Evolutionary conservation across 2,888 invertebrate genomes (phyloP).

Genomic region (Parasteatoda lunata): DNA sequence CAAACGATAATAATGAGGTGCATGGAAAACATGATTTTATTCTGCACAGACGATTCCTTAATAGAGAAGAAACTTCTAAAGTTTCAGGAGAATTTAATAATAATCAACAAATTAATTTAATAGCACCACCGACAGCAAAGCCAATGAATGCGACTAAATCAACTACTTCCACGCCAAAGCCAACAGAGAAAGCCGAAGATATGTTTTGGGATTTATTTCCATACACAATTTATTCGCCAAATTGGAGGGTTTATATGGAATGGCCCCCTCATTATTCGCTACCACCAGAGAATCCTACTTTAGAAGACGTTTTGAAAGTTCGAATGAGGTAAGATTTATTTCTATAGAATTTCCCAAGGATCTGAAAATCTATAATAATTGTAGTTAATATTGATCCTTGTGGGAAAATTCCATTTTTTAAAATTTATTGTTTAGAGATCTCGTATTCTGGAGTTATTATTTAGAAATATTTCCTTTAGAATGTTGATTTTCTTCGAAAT

Average conservation of each 20-base stretch:
- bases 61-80: conserved; percentile 54
- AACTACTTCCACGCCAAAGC: background rate
- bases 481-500: too few species aligned
- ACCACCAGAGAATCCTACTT: conserved; percentile 34
- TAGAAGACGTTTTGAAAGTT: conserved; percentile 41
- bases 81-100: conserved; percentile 45
- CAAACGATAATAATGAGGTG: conserved; percentile 17
- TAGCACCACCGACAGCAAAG: conserved; percentile 18
- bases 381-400: too few species aligned
- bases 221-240: conserved; percentile 24
- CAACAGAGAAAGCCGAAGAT: conserved; percentile 43
- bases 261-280: conserved; percentile 50
- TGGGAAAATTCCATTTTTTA: too few species aligned
- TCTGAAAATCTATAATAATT: too few species aligned
- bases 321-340: conserved; percentile 34
- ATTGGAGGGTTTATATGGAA: conserved; percentile 51
- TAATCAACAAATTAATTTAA: conserved; percentile 26
- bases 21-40: conserved; percentile 23
- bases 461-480: too few species aligned
- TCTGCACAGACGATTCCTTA: conserved; percentile 59
- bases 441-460: too few species aligned
- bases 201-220: conserved; percentile 43
- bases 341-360: background rate
- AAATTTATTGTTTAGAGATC: too few species aligned
- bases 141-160: background rate